Conservation (phyloP, 2,113 vertebrate species). For the Nannobrachium achirus region DNA sequence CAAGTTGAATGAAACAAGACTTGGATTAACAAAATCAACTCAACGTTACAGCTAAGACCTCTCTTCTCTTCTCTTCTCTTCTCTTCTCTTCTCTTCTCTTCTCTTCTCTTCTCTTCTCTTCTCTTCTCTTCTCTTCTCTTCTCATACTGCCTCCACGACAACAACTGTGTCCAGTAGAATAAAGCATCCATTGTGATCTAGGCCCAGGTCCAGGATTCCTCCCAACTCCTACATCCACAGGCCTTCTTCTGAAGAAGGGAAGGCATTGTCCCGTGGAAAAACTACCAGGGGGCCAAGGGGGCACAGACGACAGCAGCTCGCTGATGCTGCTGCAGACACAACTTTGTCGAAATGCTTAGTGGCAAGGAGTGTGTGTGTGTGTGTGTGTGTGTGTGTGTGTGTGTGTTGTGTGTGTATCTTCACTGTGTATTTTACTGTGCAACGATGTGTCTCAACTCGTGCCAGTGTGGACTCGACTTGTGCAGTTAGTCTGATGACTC, state of each 20-base stretch:
- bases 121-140: neutral
- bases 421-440: too few species aligned
- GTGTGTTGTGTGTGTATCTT: neutral
- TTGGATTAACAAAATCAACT: neutral
- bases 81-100: slow-evolving; percentile 7
- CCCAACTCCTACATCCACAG: slow-evolving; percentile 4
- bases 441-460: too few species aligned
- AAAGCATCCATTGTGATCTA: slow-evolving; percentile 62
- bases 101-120: neutral
- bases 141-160: slow-evolving; percentile 18
- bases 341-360: neutral
- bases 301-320: slow-evolving; percentile 18
- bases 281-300: slow-evolving; percentile 17
- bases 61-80: too few species aligned
- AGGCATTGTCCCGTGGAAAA: slow-evolving; percentile 41
- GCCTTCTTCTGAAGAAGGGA: slow-evolving; percentile 38
- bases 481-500: too few species aligned
- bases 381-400: neutral
- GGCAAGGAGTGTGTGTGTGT: slow-evolving; percentile 1
- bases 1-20: neutral
- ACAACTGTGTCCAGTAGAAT: slow-evolving; percentile 33
- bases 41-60: neutral
- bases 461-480: too few species aligned
- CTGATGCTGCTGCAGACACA: slow-evolving; percentile 41
- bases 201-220: slow-evolving; percentile 47